Evolutionary conservation across 2,888 invertebrate species (phyloP), one percentile per base, ranked within the genome.

Genomic region (Patella ulyssiponensis): DNA sequence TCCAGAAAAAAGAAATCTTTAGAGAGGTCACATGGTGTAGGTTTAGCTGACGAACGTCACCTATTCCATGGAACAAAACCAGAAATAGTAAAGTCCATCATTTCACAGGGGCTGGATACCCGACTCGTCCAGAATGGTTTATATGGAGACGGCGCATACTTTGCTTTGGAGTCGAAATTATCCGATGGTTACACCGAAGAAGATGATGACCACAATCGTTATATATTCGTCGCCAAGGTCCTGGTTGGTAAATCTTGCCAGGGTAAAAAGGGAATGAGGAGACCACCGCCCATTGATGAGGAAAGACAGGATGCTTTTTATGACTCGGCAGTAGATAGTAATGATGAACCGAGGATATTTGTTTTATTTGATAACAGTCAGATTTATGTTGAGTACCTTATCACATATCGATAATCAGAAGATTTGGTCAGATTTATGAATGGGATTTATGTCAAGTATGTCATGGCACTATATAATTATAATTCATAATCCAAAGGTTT

Each of bases 341-440:
- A 75, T 70, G 51, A 51, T 12, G 76, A 81, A 52, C 84, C 85
- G 0, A 77, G 77, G 14, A 84, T 85, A 70, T 84, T 73, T 74
- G 83, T 85, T 56, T 80, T 85, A 54, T 85, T 85, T 80, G 83
- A 85, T 64, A 77, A 76, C 52, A 77, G 80, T 3, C 85, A 85
- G 76, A 82, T 81, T 76, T 84, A 84, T 71, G 82, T 84, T 3
- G 85, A 85, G 75, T 85, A 85, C 71, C 71, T 85, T 44, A 83
- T 85, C 1, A 33, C 54, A 1, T 74, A 74, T 58, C 15, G 9
- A 17, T 74, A 74, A 58, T 64, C 9, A 9, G 9, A 44, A 44
- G 7, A 44, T 44, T 44, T 44, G 1, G 9, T 44, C 44, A 44
- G 44, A 44, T 44, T 44, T 44, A 44, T 44, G 44, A 33, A 33